Conservation (phyloP, 2,797 vertebrate genomes). For the Leptatherina wallacei region DNA sequence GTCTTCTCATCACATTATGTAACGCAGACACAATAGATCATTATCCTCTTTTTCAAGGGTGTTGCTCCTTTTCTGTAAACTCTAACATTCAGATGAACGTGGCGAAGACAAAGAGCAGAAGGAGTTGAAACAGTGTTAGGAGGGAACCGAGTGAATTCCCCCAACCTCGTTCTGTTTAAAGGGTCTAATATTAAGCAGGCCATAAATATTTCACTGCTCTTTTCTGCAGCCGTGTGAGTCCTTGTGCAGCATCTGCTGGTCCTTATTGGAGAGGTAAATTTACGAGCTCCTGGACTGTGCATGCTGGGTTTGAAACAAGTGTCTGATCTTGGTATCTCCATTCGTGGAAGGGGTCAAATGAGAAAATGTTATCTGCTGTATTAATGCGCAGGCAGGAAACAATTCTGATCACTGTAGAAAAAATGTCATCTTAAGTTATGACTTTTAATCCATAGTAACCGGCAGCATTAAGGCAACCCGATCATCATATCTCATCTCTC, state of each 20-base stretch:
- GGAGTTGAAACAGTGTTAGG: slow-evolving; percentile 21
- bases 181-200: slow-evolving; percentile 21
- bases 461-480: slow-evolving; percentile 12
- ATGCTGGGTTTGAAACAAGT: slow-evolving; percentile 27
- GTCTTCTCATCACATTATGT: slow-evolving; percentile 9
- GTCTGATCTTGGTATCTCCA: slow-evolving; percentile 24
- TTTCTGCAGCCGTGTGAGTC: not conserved
- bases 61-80: slow-evolving; percentile 13
- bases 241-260: slow-evolving; percentile 4
- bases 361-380: slow-evolving; percentile 27
- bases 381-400: slow-evolving; percentile 6
- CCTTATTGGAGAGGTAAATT: slow-evolving; percentile 57
- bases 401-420: slow-evolving; percentile 9
- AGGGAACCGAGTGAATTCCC: slow-evolving; percentile 44
- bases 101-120: slow-evolving; percentile 53
- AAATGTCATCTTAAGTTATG: slow-evolving; percentile 6
- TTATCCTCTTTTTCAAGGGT: slow-evolving; percentile 13
- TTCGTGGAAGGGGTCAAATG: slow-evolving; percentile 34
- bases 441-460: slow-evolving; percentile 3
- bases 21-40: slow-evolving; percentile 6
- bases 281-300: slow-evolving; percentile 26
- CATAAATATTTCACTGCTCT: slow-evolving; percentile 16
- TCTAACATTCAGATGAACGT: slow-evolving; percentile 45
- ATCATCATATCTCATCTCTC: slow-evolving; percentile 18
- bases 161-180: slow-evolving; percentile 49